Evolutionary conservation across 2,888 invertebrate species (phyloP).

Genomic region (Nomada hirtipes): DNA sequence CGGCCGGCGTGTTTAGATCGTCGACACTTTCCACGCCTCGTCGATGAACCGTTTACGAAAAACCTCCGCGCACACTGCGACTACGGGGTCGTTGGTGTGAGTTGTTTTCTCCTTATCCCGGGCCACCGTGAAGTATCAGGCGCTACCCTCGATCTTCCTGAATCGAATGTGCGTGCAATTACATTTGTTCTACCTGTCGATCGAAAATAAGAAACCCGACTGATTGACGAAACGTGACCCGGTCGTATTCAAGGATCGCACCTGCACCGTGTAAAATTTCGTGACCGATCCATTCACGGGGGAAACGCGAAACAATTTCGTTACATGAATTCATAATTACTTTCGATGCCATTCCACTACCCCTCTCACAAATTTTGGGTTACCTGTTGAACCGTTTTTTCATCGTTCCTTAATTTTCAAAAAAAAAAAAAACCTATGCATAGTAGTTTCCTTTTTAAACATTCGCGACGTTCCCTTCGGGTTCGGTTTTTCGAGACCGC

Average conservation of each 20-base stretch:
- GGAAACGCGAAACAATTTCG: not conserved
- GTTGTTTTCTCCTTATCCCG: not conserved
- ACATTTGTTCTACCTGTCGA: not conserved
- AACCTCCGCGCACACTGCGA: not conserved
- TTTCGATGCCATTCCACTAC: too few relatives aligned
- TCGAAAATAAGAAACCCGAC: not conserved
- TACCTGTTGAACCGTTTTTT: too few relatives aligned
- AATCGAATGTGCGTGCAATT: not conserved
- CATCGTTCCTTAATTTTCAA: too few relatives aligned
- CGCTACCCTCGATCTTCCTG: not conserved
- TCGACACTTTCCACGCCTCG: conserved; percentile 27
- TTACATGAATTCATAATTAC: not conserved
- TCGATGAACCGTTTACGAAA: conserved; percentile 14
- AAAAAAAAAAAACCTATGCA: not conserved
- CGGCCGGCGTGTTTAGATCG: conserved; percentile 55
- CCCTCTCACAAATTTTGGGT: too few relatives aligned
- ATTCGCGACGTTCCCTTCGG: not conserved
- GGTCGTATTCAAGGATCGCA: not conserved
- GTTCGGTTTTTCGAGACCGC: not conserved
- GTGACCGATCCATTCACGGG: not conserved
- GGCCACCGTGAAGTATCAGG: too few relatives aligned
- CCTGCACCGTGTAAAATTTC: not conserved
- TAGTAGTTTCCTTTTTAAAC: not conserved
- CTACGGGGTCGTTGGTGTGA: too few relatives aligned
- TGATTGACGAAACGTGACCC: not conserved